Percentiles rank a stretch among this genome's conserved stretches.
Evolutionary conservation across 2,113 vertebrate genomes (phyloP).

Genomic region (Oryctolagus cuniculus): DNA sequence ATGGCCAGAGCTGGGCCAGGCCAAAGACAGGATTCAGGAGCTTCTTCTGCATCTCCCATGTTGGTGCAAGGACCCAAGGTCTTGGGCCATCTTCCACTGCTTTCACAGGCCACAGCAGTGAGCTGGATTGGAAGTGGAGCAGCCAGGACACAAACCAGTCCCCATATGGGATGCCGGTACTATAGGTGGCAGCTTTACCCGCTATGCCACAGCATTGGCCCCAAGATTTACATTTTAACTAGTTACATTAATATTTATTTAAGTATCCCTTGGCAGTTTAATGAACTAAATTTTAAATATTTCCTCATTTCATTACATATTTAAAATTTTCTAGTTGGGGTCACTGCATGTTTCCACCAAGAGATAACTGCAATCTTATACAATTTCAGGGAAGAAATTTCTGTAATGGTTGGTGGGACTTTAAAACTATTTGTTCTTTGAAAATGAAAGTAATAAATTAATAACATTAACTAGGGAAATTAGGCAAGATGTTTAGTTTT

Average conservation of each 20-base stretch:
- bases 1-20: too few species aligned
- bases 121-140: too few species aligned
- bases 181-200: too few species aligned
- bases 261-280: constrained; percentile 33
- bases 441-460: constrained; percentile 50
- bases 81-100: too few species aligned
- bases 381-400: constrained; percentile 10
- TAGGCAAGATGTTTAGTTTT: background rate
- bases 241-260: background rate
- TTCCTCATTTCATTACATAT: constrained; percentile 37
- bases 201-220: too few species aligned
- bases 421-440: constrained; percentile 54
- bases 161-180: too few species aligned
- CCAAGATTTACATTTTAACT: background rate
- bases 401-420: background rate
- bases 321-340: constrained; percentile 51
- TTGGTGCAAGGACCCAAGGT: too few species aligned
- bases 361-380: constrained; percentile 55
- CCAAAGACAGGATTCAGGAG: too few species aligned
- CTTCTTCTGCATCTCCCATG: too few species aligned
- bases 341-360: background rate
- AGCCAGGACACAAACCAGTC: too few species aligned
- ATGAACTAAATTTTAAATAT: background rate
- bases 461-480: background rate
- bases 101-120: too few species aligned